Conservation (phyloP, 2,888 invertebrate species). For the Griposia aprilina region DNA sequence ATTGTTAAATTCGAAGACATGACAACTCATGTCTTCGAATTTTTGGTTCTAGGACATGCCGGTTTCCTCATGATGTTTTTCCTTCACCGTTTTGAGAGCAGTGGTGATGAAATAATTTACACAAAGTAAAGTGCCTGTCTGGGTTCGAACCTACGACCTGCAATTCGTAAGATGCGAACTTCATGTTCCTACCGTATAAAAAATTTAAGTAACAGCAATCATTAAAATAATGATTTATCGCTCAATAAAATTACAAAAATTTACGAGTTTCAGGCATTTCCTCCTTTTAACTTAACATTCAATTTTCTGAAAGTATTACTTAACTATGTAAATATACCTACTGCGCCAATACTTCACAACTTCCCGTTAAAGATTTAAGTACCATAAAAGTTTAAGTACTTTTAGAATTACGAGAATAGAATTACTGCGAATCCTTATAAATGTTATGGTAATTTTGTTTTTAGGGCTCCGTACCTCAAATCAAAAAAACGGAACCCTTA, state of each 20-base stretch:
- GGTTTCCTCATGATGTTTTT: too few relatives aligned
- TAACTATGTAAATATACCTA: conserved; percentile 33
- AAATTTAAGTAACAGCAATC: not conserved
- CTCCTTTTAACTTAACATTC: conserved; percentile 15
- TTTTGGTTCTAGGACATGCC: too few relatives aligned
- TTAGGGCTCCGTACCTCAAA: not conserved
- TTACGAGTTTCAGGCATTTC: not conserved
- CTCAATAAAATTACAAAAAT: not conserved
- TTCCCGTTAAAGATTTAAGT: conserved; percentile 51
- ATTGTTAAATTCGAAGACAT: too few relatives aligned
- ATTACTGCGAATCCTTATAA: conserved; percentile 17
- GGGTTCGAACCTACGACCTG: too few relatives aligned
- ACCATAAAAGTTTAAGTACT: conserved; percentile 47
- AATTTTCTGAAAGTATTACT: conserved; percentile 29
- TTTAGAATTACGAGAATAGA: conserved; percentile 29
- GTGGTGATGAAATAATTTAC: too few relatives aligned
- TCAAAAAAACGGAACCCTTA: not conserved
- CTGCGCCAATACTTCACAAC: conserved; percentile 26
- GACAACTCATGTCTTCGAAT: too few relatives aligned
- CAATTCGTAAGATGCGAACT: too few relatives aligned
- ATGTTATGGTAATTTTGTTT: conserved; percentile 10
- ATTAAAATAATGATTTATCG: not conserved
- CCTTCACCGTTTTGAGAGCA: too few relatives aligned
- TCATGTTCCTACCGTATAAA: not conserved
- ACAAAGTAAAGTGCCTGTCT: too few relatives aligned